Evolutionary conservation across 2,888 invertebrate genomes (phyloP).

Genomic region (Meiosimyza decipiens): DNA sequence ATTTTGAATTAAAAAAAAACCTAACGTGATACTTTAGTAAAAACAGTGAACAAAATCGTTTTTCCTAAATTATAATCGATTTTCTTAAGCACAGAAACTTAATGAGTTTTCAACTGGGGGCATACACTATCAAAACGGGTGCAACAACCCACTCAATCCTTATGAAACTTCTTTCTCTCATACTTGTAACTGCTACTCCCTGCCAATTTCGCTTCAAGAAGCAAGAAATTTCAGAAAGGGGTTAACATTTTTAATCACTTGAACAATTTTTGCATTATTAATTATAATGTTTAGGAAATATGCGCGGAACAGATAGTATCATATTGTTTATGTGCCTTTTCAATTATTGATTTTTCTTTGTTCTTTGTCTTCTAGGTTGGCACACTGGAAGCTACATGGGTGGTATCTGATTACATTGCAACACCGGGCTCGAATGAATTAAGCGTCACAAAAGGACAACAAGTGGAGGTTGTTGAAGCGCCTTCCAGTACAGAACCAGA

Average conservation of each 20-base stretch:
- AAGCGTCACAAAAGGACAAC: conserved; percentile 89
- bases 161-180: background rate
- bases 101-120: no score
- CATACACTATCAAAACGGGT: background rate
- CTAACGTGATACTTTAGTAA: no score
- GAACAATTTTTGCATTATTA: conserved; percentile 24
- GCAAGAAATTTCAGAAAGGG: background rate
- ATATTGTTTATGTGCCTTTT: background rate
- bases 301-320: background rate
- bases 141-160: background rate
- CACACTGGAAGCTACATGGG: conserved; percentile 90
- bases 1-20: no score
- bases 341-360: conserved; percentile 6
- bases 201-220: no score
- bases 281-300: background rate
- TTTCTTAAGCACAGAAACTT: no score
- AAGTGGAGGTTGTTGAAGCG: conserved; percentile 88
- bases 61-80: no score
- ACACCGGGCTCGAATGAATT: conserved; percentile 81
- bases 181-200: background rate
- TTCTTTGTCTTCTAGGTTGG: conserved; percentile 71
- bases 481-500: conserved; percentile 75
- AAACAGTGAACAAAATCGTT: no score
- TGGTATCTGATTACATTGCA: conserved; percentile 86
- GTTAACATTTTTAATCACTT: conserved; percentile 15